A percentile compares a stretch with the other conserved stretches of the same genome.
These are phyloP conservation scores for Bungarus multicinctus DNA, from an alignment of 2,113 vertebrate species.

Conservation along the genomic window DNA sequence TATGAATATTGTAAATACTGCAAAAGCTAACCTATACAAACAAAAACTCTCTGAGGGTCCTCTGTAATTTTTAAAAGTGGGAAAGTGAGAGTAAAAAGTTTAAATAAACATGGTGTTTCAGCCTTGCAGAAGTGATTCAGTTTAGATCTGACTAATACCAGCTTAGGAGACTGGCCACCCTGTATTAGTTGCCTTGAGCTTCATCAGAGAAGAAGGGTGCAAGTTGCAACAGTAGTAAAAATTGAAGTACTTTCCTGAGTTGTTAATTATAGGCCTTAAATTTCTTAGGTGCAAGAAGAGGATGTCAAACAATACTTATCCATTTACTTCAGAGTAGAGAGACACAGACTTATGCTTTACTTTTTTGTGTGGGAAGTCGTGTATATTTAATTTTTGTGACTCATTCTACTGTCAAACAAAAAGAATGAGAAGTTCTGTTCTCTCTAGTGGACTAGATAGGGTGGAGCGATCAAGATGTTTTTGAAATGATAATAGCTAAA, in stretches of 20 bases:
- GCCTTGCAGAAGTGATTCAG: neutral
- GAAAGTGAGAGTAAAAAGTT: neutral
- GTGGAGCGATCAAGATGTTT: neutral
- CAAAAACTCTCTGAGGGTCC: neutral
- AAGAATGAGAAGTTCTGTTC: neutral
- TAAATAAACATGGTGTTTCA: neutral
- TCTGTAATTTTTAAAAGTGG: neutral
- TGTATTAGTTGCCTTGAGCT: neutral
- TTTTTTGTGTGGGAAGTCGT: neutral
- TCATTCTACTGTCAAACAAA: neutral
- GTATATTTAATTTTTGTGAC: neutral
- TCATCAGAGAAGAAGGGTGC: neutral
- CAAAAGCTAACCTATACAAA: neutral
- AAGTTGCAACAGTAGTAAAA: neutral
- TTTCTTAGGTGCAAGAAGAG: neutral
- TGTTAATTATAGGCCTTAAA: neutral
- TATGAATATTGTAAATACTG: neutral
- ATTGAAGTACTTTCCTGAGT: no score
- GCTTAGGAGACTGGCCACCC: neutral
- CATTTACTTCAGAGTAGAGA: neutral
- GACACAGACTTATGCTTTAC: neutral
- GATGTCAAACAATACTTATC: no score
- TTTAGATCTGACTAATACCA: neutral
- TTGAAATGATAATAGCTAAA: neutral
- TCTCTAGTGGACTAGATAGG: neutral